Evolutionary conservation across 2,797 vertebrate species (phyloP), one percentile per base, ranked within the genome.

Genomic region (Chloroceryle inda): DNA sequence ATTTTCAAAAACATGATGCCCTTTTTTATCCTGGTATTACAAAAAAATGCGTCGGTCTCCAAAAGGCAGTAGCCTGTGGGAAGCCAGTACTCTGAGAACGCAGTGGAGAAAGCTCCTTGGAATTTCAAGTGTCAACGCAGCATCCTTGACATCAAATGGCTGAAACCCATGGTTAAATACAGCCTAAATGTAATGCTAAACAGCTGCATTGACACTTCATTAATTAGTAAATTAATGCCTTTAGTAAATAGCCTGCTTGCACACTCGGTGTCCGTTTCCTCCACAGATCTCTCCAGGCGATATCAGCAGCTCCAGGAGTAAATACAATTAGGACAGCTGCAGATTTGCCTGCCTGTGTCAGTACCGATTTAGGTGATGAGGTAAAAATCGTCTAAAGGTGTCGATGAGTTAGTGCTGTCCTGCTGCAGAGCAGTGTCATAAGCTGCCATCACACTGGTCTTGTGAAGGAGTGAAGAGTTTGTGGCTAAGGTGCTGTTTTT

Each of bases 211-310:
- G 85, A 40, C 85, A 92, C 75, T 71, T 94, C 79, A 86, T 93
- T 94, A 93, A 94, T 94, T 94, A 90, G 79, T 67, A 88, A 95
- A 94, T 92, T 84, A 94, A 90, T 73, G 77, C 77, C 77, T 92
- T 85, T 38, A 79, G 74, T 59, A 91, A 94, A 95, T 21, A 92
- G 80, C 80, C 80, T 58, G 78, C 49, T 64, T 49, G 37, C 59
- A n/a, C 40, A 24, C 27, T 81, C 72, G 11, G 31, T 17, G 55
- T 33, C 89, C 89, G 59, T 76, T 92, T 88, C 69, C 74, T 78
- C 71, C 80, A 23, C 77, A 56, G 37, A 76, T 66, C 56, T 88
- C 85, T 90, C 85, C 63, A 42, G 85, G 79, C 85, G 55, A 35
- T 67, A 63, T 81, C 29, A 89, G 85, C 85, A 85, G 69, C 50